A percentile compares a stretch with the other conserved stretches of the same genome.
Evolutionary conservation across 2,888 invertebrate genomes (phyloP).

Genomic region (Epistrophe eligans): DNA sequence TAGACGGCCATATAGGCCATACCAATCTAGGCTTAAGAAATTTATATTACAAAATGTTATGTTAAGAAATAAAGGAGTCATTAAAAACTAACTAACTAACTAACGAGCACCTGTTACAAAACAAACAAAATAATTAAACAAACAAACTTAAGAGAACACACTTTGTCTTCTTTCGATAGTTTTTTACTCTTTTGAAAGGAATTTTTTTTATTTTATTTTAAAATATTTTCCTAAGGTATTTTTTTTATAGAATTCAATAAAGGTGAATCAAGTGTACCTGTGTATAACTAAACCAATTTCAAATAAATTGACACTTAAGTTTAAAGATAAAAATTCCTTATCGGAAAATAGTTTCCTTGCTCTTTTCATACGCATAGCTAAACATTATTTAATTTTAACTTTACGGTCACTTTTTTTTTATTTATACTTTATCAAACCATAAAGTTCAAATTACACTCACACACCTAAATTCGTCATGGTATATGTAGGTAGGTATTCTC

Average conservation of each 20-base stretch:
- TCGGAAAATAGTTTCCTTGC: conserved; percentile 7
- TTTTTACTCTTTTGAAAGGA: no score
- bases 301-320: conserved; percentile 27
- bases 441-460: conserved; percentile 15
- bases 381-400: conserved; percentile 62
- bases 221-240: no score
- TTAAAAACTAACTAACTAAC: no score
- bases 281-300: neutral
- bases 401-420: conserved; percentile 55
- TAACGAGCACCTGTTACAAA: no score
- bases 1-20: no score
- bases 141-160: no score
- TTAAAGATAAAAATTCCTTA: conserved; percentile 15
- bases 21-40: no score
- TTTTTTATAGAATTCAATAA: conserved; percentile 2
- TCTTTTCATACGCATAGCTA: conserved; percentile 22
- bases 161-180: no score
- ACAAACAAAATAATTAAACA: no score
- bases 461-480: conserved; percentile 25
- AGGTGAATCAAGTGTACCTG: neutral
- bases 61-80: no score
- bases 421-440: conserved; percentile 53
- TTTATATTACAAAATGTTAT: no score
- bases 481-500: neutral
- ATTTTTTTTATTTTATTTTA: no score